Percentiles rank a stretch among this genome's conserved stretches.
phyloP scores from a whole-genome alignment of 2,888 invertebrate species.

The Diadromus collaris region DNA sequence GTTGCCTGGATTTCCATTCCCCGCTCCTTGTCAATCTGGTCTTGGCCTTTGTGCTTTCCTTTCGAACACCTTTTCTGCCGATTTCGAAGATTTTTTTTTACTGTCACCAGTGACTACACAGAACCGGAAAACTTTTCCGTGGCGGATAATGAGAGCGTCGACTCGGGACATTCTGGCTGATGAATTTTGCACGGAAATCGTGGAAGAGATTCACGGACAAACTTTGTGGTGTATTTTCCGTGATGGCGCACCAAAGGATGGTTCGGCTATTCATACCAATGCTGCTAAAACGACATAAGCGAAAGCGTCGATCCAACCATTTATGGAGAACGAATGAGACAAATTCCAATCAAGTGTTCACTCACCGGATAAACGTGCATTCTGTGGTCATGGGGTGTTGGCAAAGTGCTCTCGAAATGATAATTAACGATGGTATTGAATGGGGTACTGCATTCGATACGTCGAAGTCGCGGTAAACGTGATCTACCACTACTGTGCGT shows the following conservation, averaged over 20 bases:
- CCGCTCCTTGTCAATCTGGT: too few relatives aligned
- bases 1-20: background rate
- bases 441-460: constrained; percentile 7
- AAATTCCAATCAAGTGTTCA: background rate
- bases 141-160: background rate
- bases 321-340: background rate
- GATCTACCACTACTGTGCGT: background rate
- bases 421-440: constrained; percentile 50
- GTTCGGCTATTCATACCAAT: background rate
- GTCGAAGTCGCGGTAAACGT: constrained; percentile 17
- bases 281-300: background rate
- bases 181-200: background rate
- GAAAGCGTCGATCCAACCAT: background rate
- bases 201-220: background rate
- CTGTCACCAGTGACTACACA: background rate
- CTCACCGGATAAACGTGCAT: background rate
- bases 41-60: background rate
- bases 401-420: constrained; percentile 27
- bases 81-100: constrained; percentile 11
- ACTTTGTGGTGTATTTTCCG: background rate
- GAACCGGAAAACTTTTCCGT: background rate
- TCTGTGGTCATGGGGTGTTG: background rate
- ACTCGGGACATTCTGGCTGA: background rate
- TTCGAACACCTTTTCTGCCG: constrained; percentile 19
- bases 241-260: background rate